Base-by-base conservation (phyloP, 2,888 invertebrate species). In the Andrena praecox region DNA sequence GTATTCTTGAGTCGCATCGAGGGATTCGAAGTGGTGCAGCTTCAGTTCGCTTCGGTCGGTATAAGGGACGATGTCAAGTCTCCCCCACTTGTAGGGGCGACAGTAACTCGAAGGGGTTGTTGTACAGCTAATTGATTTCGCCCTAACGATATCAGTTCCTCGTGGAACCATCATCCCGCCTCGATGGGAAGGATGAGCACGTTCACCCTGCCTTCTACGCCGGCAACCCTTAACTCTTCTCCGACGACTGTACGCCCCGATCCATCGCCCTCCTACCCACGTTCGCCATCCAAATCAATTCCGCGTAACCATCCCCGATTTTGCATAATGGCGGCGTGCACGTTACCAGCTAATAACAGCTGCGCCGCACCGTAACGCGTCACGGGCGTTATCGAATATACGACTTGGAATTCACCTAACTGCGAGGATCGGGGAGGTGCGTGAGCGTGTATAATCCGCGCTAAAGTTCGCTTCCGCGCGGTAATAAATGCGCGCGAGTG, bases 331-430 rank as follows among this genome's bases (percentile, higher is more conserved):
- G 52, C 31, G 31, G 10, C 16, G 42, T 42, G 20, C 33, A 29
- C 60, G 74, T 75, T 67, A 48, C 62, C 56, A 66, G 35, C 80
- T 80, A 75, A 80, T 67, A 76, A 82, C 70, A 75, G 50, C 60
- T 62, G 62, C 33, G 56, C 50, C 12, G 20, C 35, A 29, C 20
- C 33, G 64, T 66, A 76, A 70, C 50, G 59, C 69, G 56, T 29
- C 35, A 27, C 33, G 50, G 50, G 8, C 24, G 50, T 70, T 70
- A 75, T 67, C 70, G 74, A 80, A 62, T 75, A 82, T 75, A 80
- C 67, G 63, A 75, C 27, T 42, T 42, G 56, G 67, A 59, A 70
- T 70, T 70, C 48, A 63, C 76, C 42, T 77, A 48, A 54, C 56
- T 29, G 52, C n/a, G 69, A n/a, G n/a, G 24, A 73, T 64, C 50